Base-by-base conservation (phyloP, 2,797 vertebrate species). In the Phaenicophaeus curvirostris region DNA sequence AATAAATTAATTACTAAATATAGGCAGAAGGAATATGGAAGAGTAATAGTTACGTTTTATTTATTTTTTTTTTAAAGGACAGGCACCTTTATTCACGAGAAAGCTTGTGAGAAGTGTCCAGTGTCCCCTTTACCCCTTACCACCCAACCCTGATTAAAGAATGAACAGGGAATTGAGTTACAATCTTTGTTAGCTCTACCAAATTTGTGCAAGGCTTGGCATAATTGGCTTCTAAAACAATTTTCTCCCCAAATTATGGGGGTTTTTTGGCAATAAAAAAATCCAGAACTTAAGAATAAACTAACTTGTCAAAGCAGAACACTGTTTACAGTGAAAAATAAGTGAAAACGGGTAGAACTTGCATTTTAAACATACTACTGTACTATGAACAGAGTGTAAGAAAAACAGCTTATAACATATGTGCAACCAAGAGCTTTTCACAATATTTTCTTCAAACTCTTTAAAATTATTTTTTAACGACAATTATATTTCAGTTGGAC, bases 1-100 rank as follows among this genome's bases (percentile, higher is more conserved):
- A 98, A 98, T 98, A 99, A 99, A 99, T 99, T 99, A 99, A 99
- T 98, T 98, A 98, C 98, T 98, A 98, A 99, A 98, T 98, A 98
- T 98, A 98, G 98, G 98, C 98, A 98, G 98, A 97, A 98, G 97
- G 98, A 99, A 98, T 98, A 98, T 98, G 98, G 98, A 98, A 97
- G 96, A 97, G 97, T 98, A 97, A 97, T 98, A 97, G 97, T 97
- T 97, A 89, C 89, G 95, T 96, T 98, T 97, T 97, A 94, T 98
- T 98, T 97, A 89, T 91, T 96, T 97, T 98, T 98, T 97, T 98
- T 98, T 97, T 97, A 97, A 98, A 97, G 97, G 97, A 97, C 98
- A 98, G 98, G 98, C 98, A 98, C 98, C 98, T 98, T 97, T 98
- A 98, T 97, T 98, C 96, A 97, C 98, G 97, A 98, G 98, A 96